phyloP scores from a whole-genome alignment of 2,113 vertebrate species.

The Melanerpes aurifrons region DNA sequence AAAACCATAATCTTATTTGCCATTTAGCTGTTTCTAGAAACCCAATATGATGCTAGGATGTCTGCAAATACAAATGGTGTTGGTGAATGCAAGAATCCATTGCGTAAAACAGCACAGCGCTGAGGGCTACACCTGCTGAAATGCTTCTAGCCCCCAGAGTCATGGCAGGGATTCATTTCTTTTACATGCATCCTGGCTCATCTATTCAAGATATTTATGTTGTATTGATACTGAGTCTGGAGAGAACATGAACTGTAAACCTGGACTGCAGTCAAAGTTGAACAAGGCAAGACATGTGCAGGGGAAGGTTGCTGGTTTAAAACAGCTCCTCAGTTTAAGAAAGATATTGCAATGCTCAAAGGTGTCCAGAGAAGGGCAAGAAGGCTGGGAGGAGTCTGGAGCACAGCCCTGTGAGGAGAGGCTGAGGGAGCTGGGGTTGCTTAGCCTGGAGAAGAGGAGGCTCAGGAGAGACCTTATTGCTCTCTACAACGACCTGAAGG shows the following conservation, averaged over 20 bases:
- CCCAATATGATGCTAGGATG: neutral
- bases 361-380: no score
- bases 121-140: neutral
- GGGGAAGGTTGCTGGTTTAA: neutral
- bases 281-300: accelerated
- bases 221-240: neutral
- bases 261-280: accelerated
- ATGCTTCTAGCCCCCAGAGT: neutral
- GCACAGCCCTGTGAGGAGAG: no score
- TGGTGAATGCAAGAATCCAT: conserved; percentile 32
- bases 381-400: no score
- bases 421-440: no score
- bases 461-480: no score
- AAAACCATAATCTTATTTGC: conserved; percentile 56
- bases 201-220: neutral
- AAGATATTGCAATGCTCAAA: no score
- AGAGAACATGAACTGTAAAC: neutral
- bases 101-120: neutral
- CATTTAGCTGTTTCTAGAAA: conserved; percentile 50
- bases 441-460: no score
- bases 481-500: no score
- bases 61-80: conserved; percentile 11
- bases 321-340: neutral
- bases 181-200: neutral
- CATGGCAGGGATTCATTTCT: neutral